These are phyloP conservation scores for Caenorhabditis wallacei DNA, from an alignment of 2,888 invertebrate species.

Conservation along the genomic window DNA sequence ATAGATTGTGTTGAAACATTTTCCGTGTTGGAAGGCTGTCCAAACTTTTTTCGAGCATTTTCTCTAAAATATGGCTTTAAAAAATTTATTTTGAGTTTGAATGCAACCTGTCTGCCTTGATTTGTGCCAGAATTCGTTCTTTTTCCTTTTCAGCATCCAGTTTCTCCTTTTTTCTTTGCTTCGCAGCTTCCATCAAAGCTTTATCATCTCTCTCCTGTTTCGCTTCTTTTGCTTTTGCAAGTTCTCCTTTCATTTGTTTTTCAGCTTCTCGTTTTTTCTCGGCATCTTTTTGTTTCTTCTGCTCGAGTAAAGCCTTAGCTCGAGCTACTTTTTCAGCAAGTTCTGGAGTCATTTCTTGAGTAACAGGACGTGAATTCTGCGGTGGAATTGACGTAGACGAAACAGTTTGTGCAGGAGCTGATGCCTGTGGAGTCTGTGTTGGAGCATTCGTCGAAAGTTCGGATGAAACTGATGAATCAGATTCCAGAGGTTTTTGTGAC, in stretches of 20 bases:
- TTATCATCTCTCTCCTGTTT: constrained; percentile 66
- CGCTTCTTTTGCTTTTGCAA: constrained; percentile 55
- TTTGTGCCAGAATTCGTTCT: constrained; percentile 68
- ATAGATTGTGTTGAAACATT: background rate
- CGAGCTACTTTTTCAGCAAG: constrained; percentile 58
- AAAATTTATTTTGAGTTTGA: background rate
- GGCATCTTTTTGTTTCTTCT: constrained; percentile 62
- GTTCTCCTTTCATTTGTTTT: constrained; percentile 55
- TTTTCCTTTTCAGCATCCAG: constrained; percentile 66
- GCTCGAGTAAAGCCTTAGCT: constrained; percentile 68
- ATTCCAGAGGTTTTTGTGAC: background rate
- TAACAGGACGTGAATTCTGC: background rate
- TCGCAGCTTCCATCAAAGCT: constrained; percentile 70
- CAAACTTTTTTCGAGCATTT: constrained; percentile 46
- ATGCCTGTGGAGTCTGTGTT: background rate
- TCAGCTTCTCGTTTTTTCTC: constrained; percentile 62
- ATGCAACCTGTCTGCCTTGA: constrained; percentile 71
- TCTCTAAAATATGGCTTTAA: constrained; percentile 22
- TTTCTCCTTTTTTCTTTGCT: constrained; percentile 68
- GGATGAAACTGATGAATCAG: background rate
- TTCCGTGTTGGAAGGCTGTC: background rate
- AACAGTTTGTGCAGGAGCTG: background rate
- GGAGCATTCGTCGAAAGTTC: no score
- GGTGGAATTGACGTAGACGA: background rate
- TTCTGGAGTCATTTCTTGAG: constrained; percentile 27